Evolutionary conservation across 1,140 invertebrate species (phyloP), one percentile per base, ranked within the genome.

Genomic region (Calycopis cecrops): DNA sequence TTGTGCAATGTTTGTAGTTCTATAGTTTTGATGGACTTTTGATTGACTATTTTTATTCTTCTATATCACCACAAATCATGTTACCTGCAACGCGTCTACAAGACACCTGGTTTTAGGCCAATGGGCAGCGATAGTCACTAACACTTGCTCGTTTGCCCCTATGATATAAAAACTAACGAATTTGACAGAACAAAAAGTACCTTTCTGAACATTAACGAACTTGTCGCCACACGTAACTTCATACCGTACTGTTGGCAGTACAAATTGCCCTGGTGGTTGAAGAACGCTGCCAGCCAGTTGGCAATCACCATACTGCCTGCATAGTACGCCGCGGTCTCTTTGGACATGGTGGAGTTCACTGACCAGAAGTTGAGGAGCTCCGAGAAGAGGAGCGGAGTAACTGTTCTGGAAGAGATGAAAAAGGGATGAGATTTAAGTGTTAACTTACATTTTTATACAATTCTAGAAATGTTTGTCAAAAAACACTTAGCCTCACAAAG

Each of bases 171-270:
- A n/a, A n/a, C n/a, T n/a, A n/a, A n/a, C n/a, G n/a, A n/a, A n/a
- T n/a, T n/a, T n/a, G n/a, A n/a, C n/a, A n/a, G n/a, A n/a, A n/a
- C n/a, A n/a, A n/a, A n/a, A 42, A 42, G 7, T 72, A 91, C 91
- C 85, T 92, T 92, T 80, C 90, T 85, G 52, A 91, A 92, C 59
- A 92, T 75, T 1, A 92, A 67, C 0, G 90, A 88, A 48, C 88
- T 89, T 35, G 89, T 88, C 3, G 90, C 89, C 7, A 91, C 64
- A 49, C 90, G 71, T 0, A 90, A 57, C 60, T 88, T 82, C 90
- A 91, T 91, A 9, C 91, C 91, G 9, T 90, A 81, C 49, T 82
- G 71, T 11, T 83, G 71, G 12, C 79, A 60, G 1, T 68, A 63
- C 9, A 88, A 57, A 16, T 44, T 44, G 6, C 40, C 40, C 14